Base-by-base conservation (phyloP, 23 tunicate species). In the Aplidium turbinatum region DNA sequence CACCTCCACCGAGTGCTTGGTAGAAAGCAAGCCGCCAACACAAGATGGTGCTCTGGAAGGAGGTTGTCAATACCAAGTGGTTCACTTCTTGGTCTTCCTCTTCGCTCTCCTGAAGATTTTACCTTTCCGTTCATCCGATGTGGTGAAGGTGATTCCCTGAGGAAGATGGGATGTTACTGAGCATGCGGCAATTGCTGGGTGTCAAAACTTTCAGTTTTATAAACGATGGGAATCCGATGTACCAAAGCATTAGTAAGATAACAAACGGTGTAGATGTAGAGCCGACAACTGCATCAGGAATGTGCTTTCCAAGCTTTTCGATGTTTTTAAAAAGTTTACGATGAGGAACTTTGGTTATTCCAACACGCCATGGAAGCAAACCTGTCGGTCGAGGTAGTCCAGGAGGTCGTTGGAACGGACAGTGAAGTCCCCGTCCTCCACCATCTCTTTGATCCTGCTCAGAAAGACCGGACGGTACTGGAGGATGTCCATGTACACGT, bases 121-220 rank as follows among this genome's bases (percentile, higher is more conserved):
- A 6, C 22, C 6, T 66, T 66, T 66, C 35, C 76, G 58, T 45
- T 47, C 58, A 25, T 70, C 58, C 3, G 76, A 58, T 2, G 76
- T 47, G n/a, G 76, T 26, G 25, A 70, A 70, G 18, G 76, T 70
- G 76, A 70, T 70, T 35, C 76, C 76, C 76, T 70, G 58, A 24
- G 9, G 7, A 61, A 21, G 30, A n/a, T n/a, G n/a, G n/a, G 16
- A 42, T 16, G 50, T 42, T 42, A 16, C 13, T n/a, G n/a, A n/a
- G n/a, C n/a, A n/a, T n/a, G n/a, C n/a, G n/a, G n/a, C n/a, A n/a
- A n/a, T n/a, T n/a, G n/a, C n/a, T n/a, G n/a, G n/a, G n/a, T n/a
- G n/a, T n/a, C n/a, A n/a, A n/a, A n/a, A n/a, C n/a, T n/a, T n/a
- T n/a, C n/a, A n/a, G n/a, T n/a, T n/a, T n/a, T n/a, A n/a, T n/a